Base-by-base conservation (phyloP, 2,888 invertebrate genomes). In the Hofmannophila pseudospretella region DNA sequence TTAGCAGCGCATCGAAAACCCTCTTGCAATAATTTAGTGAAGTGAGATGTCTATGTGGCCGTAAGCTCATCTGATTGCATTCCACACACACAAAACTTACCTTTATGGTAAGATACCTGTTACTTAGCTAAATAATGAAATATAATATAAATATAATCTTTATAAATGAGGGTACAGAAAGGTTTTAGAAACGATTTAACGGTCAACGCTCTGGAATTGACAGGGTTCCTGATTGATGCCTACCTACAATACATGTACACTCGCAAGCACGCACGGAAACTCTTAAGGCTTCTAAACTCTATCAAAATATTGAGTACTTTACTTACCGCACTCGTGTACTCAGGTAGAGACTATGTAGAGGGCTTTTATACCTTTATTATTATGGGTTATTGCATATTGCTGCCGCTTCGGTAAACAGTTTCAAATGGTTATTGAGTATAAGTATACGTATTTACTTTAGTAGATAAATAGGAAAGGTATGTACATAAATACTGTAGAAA, bases 251-350 rank as follows among this genome's bases (percentile, higher is more conserved):
- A 20, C 20, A 20, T 8, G 4, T 5, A 20, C 5, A 41, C 23
- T 42, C 30, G 35, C 37, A 12, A 3, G 48, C 54, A 55, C 48
- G 45, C 50, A 49, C 45, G 46, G 37, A 32, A 40, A 43, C 50
- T 57, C 20, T 34, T 64, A 58, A 34, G 67, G 67, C 49, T 69
- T 68, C 65, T 51, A 46, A 60, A 50, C 49, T 47, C 44, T 56
- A 51, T 56, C 51, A 50, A 51, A 61, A 64, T 56, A 51, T n/a
- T n/a, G n/a, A n/a, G n/a, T n/a, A n/a, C n/a, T n/a, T n/a, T n/a
- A 16, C 3, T 16, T 16, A 32, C 20, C 12, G 22, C 32, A 20
- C 36, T 13, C 13, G 13, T 7, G 25, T 33, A 5, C 14, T 7
- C 5, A 16, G 16, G 16, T 16, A 16, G 3, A 16, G 13, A 16